A percentile compares a stretch with the other conserved stretches of the same genome.
Evolutionary conservation across 2,797 vertebrate genomes (phyloP).

Genomic region (Clarias laeviceps): DNA sequence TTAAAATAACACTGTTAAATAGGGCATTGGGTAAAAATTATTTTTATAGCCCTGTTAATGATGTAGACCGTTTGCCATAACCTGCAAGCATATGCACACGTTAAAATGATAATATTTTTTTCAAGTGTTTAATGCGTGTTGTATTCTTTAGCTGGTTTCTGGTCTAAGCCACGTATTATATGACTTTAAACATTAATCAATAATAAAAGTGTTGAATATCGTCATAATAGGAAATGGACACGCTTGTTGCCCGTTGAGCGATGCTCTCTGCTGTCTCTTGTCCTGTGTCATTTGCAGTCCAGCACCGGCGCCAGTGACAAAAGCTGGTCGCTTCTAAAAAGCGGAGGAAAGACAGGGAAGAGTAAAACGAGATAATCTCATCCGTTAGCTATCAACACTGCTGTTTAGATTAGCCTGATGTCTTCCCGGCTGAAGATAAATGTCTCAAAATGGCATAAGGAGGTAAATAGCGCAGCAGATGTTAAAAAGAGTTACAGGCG

Average conservation of each 20-base stretch:
- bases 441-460: constrained; percentile 58
- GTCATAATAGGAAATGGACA: too few relatives aligned
- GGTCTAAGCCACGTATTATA: neutral
- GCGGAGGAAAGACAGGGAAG: constrained; percentile 69
- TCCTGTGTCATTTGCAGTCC: constrained; percentile 62
- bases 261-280: constrained; percentile 40
- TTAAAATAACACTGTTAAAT: too few relatives aligned
- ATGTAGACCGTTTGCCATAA: too few relatives aligned
- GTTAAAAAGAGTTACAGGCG: neutral
- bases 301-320: constrained; percentile 76
- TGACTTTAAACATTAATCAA: neutral
- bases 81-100: neutral
- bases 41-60: neutral
- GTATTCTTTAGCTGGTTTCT: neutral
- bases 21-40: too few relatives aligned
- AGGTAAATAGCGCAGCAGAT: neutral
- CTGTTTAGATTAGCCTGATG: constrained; percentile 74
- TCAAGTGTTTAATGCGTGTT: neutral
- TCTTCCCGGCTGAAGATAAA: constrained; percentile 59
- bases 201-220: neutral
- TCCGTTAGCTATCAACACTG: constrained; percentile 75
- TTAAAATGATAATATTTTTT: neutral
- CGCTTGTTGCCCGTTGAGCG: neutral
- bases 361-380: constrained; percentile 74
- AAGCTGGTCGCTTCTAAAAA: constrained; percentile 70